Base-by-base conservation (phyloP, 2,797 vertebrate genomes). In the Silurus lanzhouensis region DNA sequence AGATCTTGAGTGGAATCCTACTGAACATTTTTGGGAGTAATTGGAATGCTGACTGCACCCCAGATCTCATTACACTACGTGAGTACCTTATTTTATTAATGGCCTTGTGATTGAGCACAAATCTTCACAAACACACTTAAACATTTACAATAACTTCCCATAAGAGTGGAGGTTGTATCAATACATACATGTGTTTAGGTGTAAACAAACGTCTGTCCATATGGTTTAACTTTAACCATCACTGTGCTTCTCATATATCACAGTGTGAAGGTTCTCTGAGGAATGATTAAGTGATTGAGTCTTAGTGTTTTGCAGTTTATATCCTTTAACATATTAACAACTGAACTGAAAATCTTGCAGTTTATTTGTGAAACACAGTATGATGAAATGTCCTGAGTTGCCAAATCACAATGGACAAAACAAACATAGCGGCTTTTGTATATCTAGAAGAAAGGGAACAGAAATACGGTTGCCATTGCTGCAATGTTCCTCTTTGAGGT, bases 331-430 rank as follows among this genome's bases (percentile, higher is more conserved):
- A 44, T 46, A 19, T 66, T 48, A 48, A 38, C 22, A 66, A 46
- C 77, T 14, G 48, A 66, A 66, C 61, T 52, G 61, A 80, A 1
- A 3, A 27, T 19, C 60, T 80, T 63, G 20, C 78, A 27, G 9
- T 25, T 17, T 38, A 63, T 79, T 79, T 64, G 6, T 48, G 10
- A 48, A 64, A 80, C 61, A 55, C 63, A 52, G 1, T 14, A 4
- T 81, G 79, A 81, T 81, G 79, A 81, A 66, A 81, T 20, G 22
- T 31, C 52, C 58, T 48, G 31, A 78, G 25, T 77, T 76, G 20
- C 55, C 48, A 68, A 46, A 68, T 78, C n/a, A 44, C 27, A 8
- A 19, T 67, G 27, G 48, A 19, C 22, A 67, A 76, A 84, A 31
- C 2, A 70, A 79, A 38, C 60, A 58, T 15, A 15, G 25, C 15